Evolutionary conservation across 2,888 invertebrate genomes (phyloP), one percentile per base, ranked within the genome.

Genomic region (Vandiemenella viatica): DNA sequence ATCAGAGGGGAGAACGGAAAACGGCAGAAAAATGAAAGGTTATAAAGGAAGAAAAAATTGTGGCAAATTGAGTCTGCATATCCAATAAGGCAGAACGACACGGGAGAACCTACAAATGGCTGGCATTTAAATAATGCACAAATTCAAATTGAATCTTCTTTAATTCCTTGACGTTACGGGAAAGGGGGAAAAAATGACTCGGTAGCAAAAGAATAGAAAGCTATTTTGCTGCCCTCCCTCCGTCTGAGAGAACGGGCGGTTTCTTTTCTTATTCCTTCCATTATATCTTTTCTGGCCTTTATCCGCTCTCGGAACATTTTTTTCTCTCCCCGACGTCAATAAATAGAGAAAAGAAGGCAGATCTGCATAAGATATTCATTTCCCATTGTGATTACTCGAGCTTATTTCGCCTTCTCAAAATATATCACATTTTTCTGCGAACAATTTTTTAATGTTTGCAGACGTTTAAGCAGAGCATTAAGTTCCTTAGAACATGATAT

Each of bases 111-210:
- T 32, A 32, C 32, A 32, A 32, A 32, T 32, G 32, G 32, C 32
- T 10, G 13, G 19, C 45, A 45, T 50, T 49, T 54, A 50, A 54
- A 54, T 54, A 50, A 52, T 54, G 48, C 38, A 53, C 17, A 50
- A 47, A 51, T 48, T 46, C 43, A 54, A 54, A 52, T 49, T 46
- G 46, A 49, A 51, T 49, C 48, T 41, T 41, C 49, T 48, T 46
- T 53, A 52, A 47, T 52, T 52, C 20, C 32, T 42, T 38, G 32
- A 17, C 19, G 37, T 43, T 23, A 38, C 18, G 22, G 22, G 37
- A 49, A 45, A 45, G 45, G n/a, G 16, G 18, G 15, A 18, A 15
- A 26, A 45, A 26, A 37, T 37, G 20, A 20, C 37, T 37, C 45
- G n/a, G 32, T n/a, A 19, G 45, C 19, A 22, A 41, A 32, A 32